These are phyloP conservation scores for Rutpela maculata DNA, from an alignment of 2,888 invertebrate genomes.

Conservation along the genomic window DNA sequence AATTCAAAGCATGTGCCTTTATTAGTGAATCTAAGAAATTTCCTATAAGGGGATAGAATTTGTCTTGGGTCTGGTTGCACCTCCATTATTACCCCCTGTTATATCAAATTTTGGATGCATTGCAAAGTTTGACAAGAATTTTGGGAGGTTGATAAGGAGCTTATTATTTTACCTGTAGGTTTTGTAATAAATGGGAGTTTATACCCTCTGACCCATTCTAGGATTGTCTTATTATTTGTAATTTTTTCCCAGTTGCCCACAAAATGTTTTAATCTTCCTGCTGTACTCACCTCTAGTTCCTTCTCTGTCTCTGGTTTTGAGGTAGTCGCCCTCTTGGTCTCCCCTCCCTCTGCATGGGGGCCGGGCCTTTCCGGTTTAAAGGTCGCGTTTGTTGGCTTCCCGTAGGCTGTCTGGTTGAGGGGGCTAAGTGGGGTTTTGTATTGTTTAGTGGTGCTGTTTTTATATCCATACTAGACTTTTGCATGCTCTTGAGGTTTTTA, in stretches of 20 bases:
- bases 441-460: neutral
- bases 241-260: neutral
- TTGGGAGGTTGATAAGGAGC: neutral
- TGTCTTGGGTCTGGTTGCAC: neutral
- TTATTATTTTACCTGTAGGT: neutral
- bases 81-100: neutral
- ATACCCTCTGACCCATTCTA: slow-evolving; percentile 2
- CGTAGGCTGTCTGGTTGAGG: neutral
- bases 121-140: neutral
- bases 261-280: neutral
- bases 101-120: neutral
- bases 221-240: neutral
- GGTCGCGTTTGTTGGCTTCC: neutral
- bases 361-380: neutral
- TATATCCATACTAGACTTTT: neutral
- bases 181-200: neutral
- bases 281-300: slow-evolving; percentile 9
- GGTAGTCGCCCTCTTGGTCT: slow-evolving; percentile 1
- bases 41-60: neutral
- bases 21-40: neutral
- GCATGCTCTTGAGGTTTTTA: neutral
- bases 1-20: neutral
- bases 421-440: no score
- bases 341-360: no score
- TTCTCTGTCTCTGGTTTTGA: neutral